A percentile compares a stretch with the other conserved stretches of the same genome.
These are phyloP conservation scores for human (Homo sapiens) DNA, from an alignment of 2,113 vertebrate genomes.

Conservation along the genomic window DNA sequence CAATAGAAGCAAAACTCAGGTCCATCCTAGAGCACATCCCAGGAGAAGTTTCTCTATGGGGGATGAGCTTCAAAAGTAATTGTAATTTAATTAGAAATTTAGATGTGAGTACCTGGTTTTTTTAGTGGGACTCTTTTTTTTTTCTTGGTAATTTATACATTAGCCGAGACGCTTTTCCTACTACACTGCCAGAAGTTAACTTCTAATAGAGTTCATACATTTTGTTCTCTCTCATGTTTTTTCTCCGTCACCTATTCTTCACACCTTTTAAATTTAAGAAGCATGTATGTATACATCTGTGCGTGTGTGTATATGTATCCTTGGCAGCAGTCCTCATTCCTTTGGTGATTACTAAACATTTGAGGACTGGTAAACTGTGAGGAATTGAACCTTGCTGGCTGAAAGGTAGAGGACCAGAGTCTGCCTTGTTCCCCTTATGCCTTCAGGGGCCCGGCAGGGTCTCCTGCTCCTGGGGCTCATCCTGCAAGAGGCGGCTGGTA, in stretches of 20 bases:
- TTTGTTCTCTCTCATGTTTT: neutral
- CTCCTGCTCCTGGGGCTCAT: neutral
- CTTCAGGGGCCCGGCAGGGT: neutral
- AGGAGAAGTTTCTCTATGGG: neutral
- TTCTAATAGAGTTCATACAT: rapidly evolving
- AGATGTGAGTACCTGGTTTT: no score
- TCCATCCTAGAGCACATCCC: no score
- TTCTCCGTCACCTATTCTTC: neutral
- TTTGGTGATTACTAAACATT: neutral
- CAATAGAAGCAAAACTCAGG: neutral
- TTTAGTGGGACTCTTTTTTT: neutral
- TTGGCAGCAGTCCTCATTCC: neutral
- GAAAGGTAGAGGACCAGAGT: rapidly evolving
- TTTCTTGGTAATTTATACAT: neutral
- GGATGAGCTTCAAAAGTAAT: neutral
- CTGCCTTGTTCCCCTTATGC: neutral
- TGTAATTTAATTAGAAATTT: no score
- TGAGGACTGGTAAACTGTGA: neutral
- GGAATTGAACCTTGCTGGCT: neutral
- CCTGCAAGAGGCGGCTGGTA: neutral
- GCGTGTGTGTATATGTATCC: neutral
- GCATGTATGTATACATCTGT: neutral
- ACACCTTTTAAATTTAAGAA: neutral
- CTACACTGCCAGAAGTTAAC: rapidly evolving
- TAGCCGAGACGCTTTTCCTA: neutral